Evolutionary conservation across 2,888 invertebrate species (phyloP).

Genomic region (Drosophila subquinaria): DNA sequence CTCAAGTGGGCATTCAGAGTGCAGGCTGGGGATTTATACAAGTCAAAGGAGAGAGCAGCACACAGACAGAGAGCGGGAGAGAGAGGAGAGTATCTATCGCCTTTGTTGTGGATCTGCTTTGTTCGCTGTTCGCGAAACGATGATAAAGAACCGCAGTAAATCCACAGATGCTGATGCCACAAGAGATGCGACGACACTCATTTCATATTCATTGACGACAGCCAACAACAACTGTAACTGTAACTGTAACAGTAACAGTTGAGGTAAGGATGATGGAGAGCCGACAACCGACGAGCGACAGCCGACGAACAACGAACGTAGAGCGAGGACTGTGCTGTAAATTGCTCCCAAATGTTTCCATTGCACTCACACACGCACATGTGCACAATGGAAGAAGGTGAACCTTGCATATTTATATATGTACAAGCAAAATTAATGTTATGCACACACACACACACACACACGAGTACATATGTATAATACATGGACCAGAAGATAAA

Average conservation of each 20-base stretch:
- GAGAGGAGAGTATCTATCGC: constrained; percentile 5
- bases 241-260: constrained; percentile 5
- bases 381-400: constrained; percentile 30
- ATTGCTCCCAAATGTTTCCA: constrained; percentile 36
- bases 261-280: neutral
- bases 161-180: constrained; percentile 22
- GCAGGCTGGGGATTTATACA: constrained; percentile 8
- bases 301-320: neutral
- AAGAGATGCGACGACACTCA: constrained; percentile 39
- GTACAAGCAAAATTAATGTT: constrained; percentile 7
- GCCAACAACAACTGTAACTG: constrained; percentile 14
- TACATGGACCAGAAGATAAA: constrained; percentile 5
- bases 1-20: constrained; percentile 62
- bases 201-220: constrained; percentile 64
- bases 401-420: constrained; percentile 24
- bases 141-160: constrained; percentile 34
- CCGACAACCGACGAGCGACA: too few relatives aligned
- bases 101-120: constrained; percentile 54
- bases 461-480: neutral
- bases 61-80: neutral
- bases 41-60: neutral
- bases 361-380: constrained; percentile 11
- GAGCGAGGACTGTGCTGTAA: constrained; percentile 12
- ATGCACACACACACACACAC: neutral
- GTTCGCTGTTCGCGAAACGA: constrained; percentile 34